Evolutionary conservation across 2,113 vertebrate species (phyloP), one percentile per base, ranked within the genome.

Genomic region (Apodemus sylvaticus): DNA sequence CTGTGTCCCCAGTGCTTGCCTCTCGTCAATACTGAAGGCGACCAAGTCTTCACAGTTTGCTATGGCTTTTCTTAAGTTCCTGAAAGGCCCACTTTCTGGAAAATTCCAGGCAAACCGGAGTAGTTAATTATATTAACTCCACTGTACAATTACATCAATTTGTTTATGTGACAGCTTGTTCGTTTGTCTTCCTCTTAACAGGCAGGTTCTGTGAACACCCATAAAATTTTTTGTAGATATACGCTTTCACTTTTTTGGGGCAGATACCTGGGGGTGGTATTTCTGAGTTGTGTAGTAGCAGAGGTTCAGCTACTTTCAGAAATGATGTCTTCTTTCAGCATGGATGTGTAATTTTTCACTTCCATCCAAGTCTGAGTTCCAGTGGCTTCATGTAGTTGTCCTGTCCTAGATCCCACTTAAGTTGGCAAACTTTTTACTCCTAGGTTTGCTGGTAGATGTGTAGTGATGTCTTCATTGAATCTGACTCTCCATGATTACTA

Each of bases 381-480:
- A 82, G 79, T 51, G 90, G 31, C 48, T 89, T 89, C 60, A 86
- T 16, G 7, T 24, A 24, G 24, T 16, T 66, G 64, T 64, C 7
- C n/a, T 74, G 55, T 79, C 20, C 60, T 51, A 86, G 73, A 53
- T 6, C 86, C 81, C 58, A 55, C 55, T 48, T 83, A 51, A n/a
- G 51, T 78, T 86, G 26, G 60, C 68, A 94, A 55, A 86, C 48
- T 60, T 94, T 87, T 87, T 22, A 73, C 68, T 78, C 92, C 92
- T 78, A 90, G 62, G 2, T 79, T 53, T 66, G 45, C 48, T 70
- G 62, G 22, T 87, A 11, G 34, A 53, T 92, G 31, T 81, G 55
- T 85, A 90, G 12, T 3, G 42, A 42, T 82, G 64, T 89, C 94
- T 95, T 93, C 39, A 48, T 79, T 95, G 76, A 91, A 89, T 96